Base-by-base conservation (phyloP, 2,797 vertebrate species). In the Centroberyx gerrardi region DNA sequence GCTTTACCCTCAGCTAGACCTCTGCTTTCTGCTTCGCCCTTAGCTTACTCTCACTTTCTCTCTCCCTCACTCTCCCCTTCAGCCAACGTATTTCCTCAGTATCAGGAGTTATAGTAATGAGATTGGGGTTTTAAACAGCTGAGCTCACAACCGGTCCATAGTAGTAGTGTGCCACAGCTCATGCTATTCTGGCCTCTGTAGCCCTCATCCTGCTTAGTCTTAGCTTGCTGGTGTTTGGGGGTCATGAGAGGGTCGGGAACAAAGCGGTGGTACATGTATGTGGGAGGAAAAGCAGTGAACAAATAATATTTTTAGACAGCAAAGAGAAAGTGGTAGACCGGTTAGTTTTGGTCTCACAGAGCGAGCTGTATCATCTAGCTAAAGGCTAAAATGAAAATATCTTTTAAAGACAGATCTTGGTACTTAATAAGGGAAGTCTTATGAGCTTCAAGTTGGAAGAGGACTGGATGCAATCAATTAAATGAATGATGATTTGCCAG, bases 101-200 rank as follows among this genome's bases (percentile, higher is more conserved):
- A 79, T 81, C 67, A 76, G 74, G 81, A 88, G 58, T 87, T 91
- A 67, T 59, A 78, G 62, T 87, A 86, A 89, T 88, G 62, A 81
- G 66, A 84, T 86, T 83, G 72, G 3, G 64, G 52, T 76, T 80
- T 86, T 76, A 76, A 81, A 83, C 44, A 68, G 46, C 73, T 76
- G 17, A 72, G 74, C 63, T 70, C 29, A 27, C 51, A 61, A 38
- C 55, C 22, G 53, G 58, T 40, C 51, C 22, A 31, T 44, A 56
- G 72, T 46, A 31, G 46, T 69, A 22, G 36, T 74, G 53, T 56
- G 68, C 56, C 40, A 62, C 29, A 51, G 74, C 53, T 69, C 69
- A 62, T 69, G 52, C 53, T 73, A 31, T 74, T 70, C 59, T 85
- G 59, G 59, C 75, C 60, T 56, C 18, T n/a, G 27, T 51, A 69